Percentiles rank a stretch among this genome's conserved stretches.
phyloP scores from a whole-genome alignment of 2,113 vertebrate genomes.

The Noturus placidus region DNA sequence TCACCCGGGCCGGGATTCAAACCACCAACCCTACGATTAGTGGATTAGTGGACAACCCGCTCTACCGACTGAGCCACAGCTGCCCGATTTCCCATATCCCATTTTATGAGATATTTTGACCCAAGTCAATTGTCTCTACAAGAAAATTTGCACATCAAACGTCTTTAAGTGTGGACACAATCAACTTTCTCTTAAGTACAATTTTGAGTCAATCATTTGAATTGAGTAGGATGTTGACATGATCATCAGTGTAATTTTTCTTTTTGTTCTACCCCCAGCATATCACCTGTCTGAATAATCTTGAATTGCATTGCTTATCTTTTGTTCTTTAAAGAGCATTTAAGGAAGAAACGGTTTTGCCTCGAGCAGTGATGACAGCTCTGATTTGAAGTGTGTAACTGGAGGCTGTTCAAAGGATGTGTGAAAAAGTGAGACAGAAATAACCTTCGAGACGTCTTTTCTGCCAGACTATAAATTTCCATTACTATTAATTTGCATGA shows the following conservation, averaged over 20 bases:
- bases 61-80: too few species aligned
- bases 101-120: background rate
- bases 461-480: slow-evolving; percentile 21
- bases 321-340: background rate
- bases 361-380: background rate
- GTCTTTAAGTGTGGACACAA: background rate
- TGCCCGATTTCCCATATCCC: too few species aligned
- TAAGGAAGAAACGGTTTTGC: background rate
- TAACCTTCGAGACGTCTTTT: slow-evolving; percentile 12
- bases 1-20: too few species aligned
- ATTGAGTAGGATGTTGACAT: background rate
- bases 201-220: background rate
- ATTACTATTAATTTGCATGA: slow-evolving; percentile 22
- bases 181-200: background rate
- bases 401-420: background rate
- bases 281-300: background rate
- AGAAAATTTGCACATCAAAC: background rate
- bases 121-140: background rate
- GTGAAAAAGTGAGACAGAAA: background rate
- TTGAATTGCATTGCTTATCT: background rate
- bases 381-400: slow-evolving; percentile 1
- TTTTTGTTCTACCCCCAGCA: background rate
- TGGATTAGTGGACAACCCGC: too few species aligned
- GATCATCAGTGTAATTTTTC: background rate
- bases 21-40: too few species aligned